Conservation (phyloP, 2,113 vertebrate genomes). For the Urocitellus parryii region DNA sequence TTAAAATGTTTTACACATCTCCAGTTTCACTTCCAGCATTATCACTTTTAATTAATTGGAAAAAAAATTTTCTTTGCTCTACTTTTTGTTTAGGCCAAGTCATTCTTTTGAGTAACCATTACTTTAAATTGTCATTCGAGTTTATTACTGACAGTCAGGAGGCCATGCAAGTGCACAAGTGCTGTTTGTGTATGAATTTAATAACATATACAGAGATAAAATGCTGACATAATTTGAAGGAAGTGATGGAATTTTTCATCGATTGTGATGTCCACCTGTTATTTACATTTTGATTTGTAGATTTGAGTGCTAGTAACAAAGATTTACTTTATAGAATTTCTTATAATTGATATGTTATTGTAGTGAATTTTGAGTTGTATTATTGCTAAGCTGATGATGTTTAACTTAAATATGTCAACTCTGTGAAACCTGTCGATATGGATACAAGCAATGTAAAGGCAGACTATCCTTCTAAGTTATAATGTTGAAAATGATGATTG, state of each 20-base stretch:
- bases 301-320: not conserved
- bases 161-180: not conserved
- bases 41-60: not conserved
- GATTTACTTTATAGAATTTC: not conserved
- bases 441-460: not conserved
- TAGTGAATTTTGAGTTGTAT: not conserved
- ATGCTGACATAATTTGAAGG: not conserved
- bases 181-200: not conserved
- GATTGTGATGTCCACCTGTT: not conserved
- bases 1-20: not conserved
- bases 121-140: not conserved
- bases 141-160: not conserved
- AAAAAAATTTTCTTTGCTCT: not conserved
- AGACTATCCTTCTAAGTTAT: not conserved
- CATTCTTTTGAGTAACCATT: not conserved
- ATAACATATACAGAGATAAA: not conserved
- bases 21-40: not conserved
- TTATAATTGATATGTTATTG: not conserved
- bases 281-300: not conserved
- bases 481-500: not conserved
- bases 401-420: not conserved
- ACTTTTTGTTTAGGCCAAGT: not conserved
- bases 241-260: too few species aligned
- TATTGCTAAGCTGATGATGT: not conserved
- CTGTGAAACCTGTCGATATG: not conserved